Evolutionary conservation across 2,113 vertebrate genomes (phyloP).

Genomic region (Chaetorhynchus papuensis): DNA sequence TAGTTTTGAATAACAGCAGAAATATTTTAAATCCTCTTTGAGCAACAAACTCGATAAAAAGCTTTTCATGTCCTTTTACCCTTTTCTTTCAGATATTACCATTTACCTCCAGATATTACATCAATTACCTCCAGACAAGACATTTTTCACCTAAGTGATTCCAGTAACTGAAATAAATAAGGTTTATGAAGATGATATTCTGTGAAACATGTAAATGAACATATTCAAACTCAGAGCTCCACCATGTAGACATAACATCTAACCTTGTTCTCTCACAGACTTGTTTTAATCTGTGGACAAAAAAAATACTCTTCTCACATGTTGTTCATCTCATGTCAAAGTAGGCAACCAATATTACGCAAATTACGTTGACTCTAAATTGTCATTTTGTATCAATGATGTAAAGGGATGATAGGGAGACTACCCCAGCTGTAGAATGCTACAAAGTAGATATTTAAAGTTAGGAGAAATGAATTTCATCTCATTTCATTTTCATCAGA

Average conservation of each 20-base stretch:
- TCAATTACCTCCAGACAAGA: background rate
- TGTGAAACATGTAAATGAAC: background rate
- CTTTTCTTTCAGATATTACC: background rate
- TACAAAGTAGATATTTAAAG: background rate
- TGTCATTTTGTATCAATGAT: background rate
- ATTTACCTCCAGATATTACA: background rate
- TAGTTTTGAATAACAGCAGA: background rate
- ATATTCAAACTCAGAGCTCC: background rate
- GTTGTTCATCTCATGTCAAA: background rate
- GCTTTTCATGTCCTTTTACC: background rate
- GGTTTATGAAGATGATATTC: background rate
- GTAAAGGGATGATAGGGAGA: background rate
- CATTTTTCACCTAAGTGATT: background rate
- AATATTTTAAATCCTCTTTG: background rate
- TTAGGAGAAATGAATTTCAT: background rate
- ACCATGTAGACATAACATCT: background rate
- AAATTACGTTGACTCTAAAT: background rate
- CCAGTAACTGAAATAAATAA: background rate
- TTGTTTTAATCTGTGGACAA: background rate
- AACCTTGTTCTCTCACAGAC: background rate
- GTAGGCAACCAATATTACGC: constrained; percentile 1
- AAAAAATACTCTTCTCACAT: background rate
- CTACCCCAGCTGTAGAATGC: background rate
- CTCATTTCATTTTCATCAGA: too few species aligned
- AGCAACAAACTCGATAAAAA: background rate